Evolutionary conservation across 2,797 vertebrate species (phyloP).

Genomic region (Phalanger gymnotis): DNA sequence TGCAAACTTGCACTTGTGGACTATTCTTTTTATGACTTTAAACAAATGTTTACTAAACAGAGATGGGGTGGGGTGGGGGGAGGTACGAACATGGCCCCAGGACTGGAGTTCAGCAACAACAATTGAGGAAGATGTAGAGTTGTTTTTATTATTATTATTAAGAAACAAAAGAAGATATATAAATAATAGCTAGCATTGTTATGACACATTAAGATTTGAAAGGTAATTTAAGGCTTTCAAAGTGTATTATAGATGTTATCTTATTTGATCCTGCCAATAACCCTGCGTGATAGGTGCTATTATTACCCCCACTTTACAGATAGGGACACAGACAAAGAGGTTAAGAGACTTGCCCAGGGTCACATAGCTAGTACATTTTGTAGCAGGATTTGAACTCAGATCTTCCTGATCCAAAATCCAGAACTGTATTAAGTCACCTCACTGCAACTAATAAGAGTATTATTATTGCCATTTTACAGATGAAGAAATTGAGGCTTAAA

Average conservation of each 20-base stretch:
- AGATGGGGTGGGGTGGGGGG: too few relatives aligned
- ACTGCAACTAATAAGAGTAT: not conserved
- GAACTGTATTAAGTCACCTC: not conserved
- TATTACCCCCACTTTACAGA: not conserved
- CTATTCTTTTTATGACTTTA: not conserved
- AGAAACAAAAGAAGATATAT: not conserved
- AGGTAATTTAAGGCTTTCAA: not conserved
- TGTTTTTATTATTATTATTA: not conserved
- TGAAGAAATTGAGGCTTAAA: not conserved
- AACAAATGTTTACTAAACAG: not conserved
- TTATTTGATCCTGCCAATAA: not conserved
- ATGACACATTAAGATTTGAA: not conserved
- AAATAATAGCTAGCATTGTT: not conserved
- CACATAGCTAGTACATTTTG: not conserved
- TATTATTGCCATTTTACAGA: not conserved
- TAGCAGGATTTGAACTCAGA: not conserved
- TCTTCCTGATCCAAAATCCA: not conserved
- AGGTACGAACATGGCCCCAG: not conserved
- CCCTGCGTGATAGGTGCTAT: not conserved
- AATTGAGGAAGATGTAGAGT: not conserved
- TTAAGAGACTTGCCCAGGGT: not conserved
- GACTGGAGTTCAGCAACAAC: not conserved
- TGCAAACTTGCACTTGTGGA: too few relatives aligned
- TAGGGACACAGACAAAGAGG: not conserved
- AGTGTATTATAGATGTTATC: not conserved